A percentile compares a stretch with the other conserved stretches of the same genome.
Evolutionary conservation across 2,113 vertebrate genomes (phyloP).

Genomic region (Macrotis lagotis): DNA sequence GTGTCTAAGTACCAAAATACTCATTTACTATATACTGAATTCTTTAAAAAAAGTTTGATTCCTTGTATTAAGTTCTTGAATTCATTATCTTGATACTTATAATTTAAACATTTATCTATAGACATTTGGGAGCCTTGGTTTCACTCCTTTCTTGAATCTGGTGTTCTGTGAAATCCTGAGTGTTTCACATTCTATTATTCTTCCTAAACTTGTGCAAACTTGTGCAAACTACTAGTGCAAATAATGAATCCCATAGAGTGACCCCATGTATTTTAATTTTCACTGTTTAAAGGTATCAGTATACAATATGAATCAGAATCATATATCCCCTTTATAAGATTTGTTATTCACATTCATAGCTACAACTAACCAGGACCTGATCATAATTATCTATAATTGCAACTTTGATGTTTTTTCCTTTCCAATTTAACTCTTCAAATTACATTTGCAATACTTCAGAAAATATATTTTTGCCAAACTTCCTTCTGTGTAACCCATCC

Average conservation of each 20-base stretch:
- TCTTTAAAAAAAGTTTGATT: background rate
- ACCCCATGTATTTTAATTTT: background rate
- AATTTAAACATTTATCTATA: background rate
- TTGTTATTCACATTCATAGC: background rate
- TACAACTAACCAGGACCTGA: background rate
- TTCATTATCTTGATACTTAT: background rate
- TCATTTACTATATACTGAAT: too few relatives aligned
- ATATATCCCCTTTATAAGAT: background rate
- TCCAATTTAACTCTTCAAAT: background rate
- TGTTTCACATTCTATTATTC: background rate
- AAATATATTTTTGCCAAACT: rapidly evolving
- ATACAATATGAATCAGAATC: too few relatives aligned
- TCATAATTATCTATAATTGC: background rate
- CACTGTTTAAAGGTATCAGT: background rate
- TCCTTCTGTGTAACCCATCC: background rate
- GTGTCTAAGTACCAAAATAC: too few relatives aligned
- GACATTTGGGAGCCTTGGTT: background rate
- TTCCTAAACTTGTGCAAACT: too few relatives aligned
- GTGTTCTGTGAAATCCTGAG: background rate
- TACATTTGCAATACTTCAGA: background rate
- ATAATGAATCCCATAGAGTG: background rate
- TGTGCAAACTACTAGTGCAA: background rate
- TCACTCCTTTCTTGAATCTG: background rate
- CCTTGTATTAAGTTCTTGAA: background rate
- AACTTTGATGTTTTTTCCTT: too few relatives aligned